Evolutionary conservation across 2,113 vertebrate species (phyloP).

Genomic region (Proterorhinus semilunaris): DNA sequence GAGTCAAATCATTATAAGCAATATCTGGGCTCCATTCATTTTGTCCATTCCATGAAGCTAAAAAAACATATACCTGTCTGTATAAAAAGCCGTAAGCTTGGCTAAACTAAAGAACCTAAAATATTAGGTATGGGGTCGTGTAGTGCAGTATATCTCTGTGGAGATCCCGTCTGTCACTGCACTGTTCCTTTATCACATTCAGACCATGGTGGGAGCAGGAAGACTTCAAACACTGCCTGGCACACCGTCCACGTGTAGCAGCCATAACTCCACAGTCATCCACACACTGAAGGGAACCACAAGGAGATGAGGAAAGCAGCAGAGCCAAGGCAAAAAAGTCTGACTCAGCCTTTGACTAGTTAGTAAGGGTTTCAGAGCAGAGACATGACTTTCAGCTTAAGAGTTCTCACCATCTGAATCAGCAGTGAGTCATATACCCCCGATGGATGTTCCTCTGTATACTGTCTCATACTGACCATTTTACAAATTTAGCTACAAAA

Average conservation of each 20-base stretch:
- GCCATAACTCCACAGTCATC: background rate
- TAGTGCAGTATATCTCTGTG: background rate
- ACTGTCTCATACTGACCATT: too few species aligned
- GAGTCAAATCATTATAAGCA: too few species aligned
- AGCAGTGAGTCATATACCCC: slow-evolving; percentile 18
- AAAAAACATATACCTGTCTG: too few species aligned
- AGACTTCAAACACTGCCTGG: background rate
- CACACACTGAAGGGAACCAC: background rate
- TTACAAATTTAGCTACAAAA: too few species aligned
- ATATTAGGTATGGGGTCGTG: background rate
- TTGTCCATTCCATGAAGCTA: too few species aligned
- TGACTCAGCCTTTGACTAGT: slow-evolving; percentile 30
- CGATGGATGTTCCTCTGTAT: too few species aligned
- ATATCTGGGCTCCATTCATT: too few species aligned
- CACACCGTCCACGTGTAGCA: slow-evolving; percentile 3
- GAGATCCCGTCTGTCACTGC: background rate
- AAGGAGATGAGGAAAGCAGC: background rate
- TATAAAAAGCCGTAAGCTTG: too few species aligned
- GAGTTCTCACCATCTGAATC: slow-evolving; percentile 17
- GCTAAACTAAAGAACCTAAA: too few species aligned
- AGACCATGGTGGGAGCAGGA: background rate
- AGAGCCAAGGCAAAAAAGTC: slow-evolving; percentile 5
- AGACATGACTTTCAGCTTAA: slow-evolving; percentile 14
- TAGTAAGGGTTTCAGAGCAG: slow-evolving; percentile 1
- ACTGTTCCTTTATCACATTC: background rate